phyloP scores from a whole-genome alignment of 2,888 invertebrate species.

The Proisotoma minuta region DNA sequence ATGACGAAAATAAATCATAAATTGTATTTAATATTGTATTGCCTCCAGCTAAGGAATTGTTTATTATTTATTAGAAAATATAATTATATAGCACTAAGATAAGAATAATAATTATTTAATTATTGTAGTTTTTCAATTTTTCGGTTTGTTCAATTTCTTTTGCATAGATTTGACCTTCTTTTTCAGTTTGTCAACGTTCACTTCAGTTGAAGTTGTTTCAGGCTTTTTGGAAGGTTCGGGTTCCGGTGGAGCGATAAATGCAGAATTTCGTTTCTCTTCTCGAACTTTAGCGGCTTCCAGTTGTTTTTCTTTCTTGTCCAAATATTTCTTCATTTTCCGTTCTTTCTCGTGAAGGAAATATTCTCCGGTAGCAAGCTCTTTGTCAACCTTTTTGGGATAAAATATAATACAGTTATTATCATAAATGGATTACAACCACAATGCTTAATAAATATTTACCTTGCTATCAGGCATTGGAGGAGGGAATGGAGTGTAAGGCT shows the following conservation, averaged over 20 bases:
- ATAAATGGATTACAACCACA: too few relatives aligned
- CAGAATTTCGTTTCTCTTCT: slow-evolving; percentile 71
- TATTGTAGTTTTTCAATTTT: too few relatives aligned
- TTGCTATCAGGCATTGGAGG: slow-evolving; percentile 90
- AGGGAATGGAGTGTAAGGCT: slow-evolving; percentile 95
- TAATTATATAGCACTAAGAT: too few relatives aligned
- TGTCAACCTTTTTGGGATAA: slow-evolving; percentile 57
- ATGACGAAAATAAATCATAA: too few relatives aligned
- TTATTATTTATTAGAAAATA: too few relatives aligned
- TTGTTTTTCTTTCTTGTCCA: slow-evolving; percentile 74
- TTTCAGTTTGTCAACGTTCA: slow-evolving; percentile 69
- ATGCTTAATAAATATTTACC: slow-evolving; percentile 49
- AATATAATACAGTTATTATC: too few relatives aligned
- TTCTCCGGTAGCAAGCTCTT: slow-evolving; percentile 88
- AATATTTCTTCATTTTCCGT: slow-evolving; percentile 64
- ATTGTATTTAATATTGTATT: too few relatives aligned
- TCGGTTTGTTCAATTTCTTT: slow-evolving; percentile 44
- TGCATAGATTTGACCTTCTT: slow-evolving; percentile 66
- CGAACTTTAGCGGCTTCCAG: slow-evolving; percentile 66
- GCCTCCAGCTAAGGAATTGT: too few relatives aligned
- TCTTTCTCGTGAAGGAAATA: slow-evolving; percentile 89
- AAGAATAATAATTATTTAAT: too few relatives aligned
- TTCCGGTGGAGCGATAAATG: slow-evolving; percentile 77
- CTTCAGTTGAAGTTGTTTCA: slow-evolving; percentile 50
- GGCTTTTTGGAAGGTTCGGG: slow-evolving; percentile 42